Base-by-base conservation (phyloP, 2,113 vertebrate genomes). In the Ramphastos sulfuratus region DNA sequence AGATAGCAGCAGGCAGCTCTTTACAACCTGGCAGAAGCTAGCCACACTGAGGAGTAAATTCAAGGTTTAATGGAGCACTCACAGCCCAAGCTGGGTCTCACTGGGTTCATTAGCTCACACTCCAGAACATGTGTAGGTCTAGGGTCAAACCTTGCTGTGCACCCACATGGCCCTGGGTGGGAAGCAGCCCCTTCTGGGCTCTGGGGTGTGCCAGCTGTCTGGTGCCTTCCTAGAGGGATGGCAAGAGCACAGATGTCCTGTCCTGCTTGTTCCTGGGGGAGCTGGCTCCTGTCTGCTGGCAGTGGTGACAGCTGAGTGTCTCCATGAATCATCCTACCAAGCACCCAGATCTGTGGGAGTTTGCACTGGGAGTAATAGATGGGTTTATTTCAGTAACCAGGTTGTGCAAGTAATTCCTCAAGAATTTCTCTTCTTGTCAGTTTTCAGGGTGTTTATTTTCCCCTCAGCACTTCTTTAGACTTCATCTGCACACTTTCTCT, bases 131-230 rank as follows among this genome's bases (percentile, higher is more conserved):
- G 2, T 19, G 5, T 3, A 21, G 39, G 19, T 15, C 33, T 69
- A 46, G n/a, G 21, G 15, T 21, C 37, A 78, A 69, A 33, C n/a
- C 54, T 19, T 44, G 25, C n/a, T 46, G 6, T 2, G 25, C 14
- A 77, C 50, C 6, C 3, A 2, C 24, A 12, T 0, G 0, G 11
- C 75, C 42, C 42, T 0, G 3, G 12, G 10, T 35, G 55, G 59
- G 31, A 21, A 63, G 27, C 52, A 79, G n/a, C 56, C 87, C 52
- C 0, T 1, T 1, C 2, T 42, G 64, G 72, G 55, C 46, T 81
- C 23, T 0, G 0, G 65, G 23, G 27, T 15, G 56, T 59, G 42
- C 20, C 0, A 1, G 52, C 13, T 64, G 44, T 5, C 11, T 23
- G 35, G 28, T 31, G 24, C 52, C 27, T 60, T 74, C 27, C 50